phyloP scores from a whole-genome alignment of 1,140 invertebrate genomes.

The Heliconius nattereri region DNA sequence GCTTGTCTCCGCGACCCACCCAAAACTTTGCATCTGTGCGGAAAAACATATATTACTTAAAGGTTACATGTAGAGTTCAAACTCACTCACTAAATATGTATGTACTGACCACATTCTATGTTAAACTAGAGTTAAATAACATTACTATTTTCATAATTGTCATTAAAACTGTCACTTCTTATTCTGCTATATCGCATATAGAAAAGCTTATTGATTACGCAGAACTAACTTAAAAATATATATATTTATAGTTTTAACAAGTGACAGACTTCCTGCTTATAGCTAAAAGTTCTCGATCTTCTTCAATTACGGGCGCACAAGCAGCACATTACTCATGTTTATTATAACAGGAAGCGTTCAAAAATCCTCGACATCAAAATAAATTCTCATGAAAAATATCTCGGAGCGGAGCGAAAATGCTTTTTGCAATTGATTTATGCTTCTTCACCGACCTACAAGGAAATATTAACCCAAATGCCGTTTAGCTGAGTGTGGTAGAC shows the following conservation, averaged over 20 bases:
- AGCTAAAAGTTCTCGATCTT: not conserved
- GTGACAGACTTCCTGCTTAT: no score
- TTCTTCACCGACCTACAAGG: conserved; percentile 19
- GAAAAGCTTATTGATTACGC: no score
- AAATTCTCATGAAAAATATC: conserved; percentile 22
- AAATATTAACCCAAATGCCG: conserved; percentile 30
- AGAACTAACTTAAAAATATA: not conserved
- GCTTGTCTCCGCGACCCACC: conserved; percentile 90
- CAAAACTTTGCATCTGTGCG: conserved; percentile 94
- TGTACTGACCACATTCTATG: no score
- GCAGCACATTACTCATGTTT: not conserved
- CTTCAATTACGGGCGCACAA: not conserved
- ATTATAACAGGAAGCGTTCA: conserved; percentile 5
- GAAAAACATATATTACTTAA: conserved; percentile 6
- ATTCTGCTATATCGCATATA: no score
- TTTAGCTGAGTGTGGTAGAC: conserved; percentile 2
- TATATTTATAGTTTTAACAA: not conserved
- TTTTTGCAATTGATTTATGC: conserved; percentile 34
- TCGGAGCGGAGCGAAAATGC: not conserved
- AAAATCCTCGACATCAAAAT: conserved; percentile 18
- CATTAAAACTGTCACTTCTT: no score
- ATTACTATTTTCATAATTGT: no score
- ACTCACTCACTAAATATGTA: no score
- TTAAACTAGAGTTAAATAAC: no score
- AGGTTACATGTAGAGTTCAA: not conserved